phyloP scores from a whole-genome alignment of 2,888 invertebrate species.

The Heliconius aoede region DNA sequence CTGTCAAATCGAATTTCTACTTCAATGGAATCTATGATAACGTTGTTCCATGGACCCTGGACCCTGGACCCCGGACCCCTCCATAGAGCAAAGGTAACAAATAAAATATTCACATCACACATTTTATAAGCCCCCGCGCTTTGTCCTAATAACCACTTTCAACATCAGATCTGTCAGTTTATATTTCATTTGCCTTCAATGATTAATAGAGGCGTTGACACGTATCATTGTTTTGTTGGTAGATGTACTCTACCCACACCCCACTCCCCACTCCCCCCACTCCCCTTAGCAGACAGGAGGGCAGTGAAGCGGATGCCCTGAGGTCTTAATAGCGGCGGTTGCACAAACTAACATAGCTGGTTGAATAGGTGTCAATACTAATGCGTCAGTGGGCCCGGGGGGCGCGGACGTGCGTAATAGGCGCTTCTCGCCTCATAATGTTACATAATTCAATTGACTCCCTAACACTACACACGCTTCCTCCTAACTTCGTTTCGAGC shows the following conservation, averaged over 20 bases:
- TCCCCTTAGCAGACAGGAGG: neutral
- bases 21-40: constrained; percentile 40
- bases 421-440: constrained; percentile 79
- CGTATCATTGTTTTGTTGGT: constrained; percentile 52
- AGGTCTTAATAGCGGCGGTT: constrained; percentile 47
- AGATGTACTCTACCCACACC: constrained; percentile 19
- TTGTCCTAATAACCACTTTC: constrained; percentile 76
- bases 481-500: constrained; percentile 80
- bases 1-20: constrained; percentile 32
- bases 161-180: constrained; percentile 75
- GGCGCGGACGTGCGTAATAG: constrained; percentile 77
- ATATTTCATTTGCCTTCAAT: constrained; percentile 80
- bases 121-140: constrained; percentile 63
- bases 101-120: constrained; percentile 79
- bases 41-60: constrained; percentile 43
- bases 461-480: constrained; percentile 81
- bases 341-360: constrained; percentile 67
- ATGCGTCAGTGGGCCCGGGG: constrained; percentile 72
- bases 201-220: constrained; percentile 65
- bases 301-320: neutral
- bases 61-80: too few relatives aligned
- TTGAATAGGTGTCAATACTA: constrained; percentile 79
- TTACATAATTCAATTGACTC: constrained; percentile 83
- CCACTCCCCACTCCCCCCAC: constrained; percentile 51
- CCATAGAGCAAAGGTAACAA: constrained; percentile 43